Percentiles rank a stretch among this genome's conserved stretches.
Conservation (phyloP, 2,113 vertebrate species). For the Climacteris rufus region DNA sequence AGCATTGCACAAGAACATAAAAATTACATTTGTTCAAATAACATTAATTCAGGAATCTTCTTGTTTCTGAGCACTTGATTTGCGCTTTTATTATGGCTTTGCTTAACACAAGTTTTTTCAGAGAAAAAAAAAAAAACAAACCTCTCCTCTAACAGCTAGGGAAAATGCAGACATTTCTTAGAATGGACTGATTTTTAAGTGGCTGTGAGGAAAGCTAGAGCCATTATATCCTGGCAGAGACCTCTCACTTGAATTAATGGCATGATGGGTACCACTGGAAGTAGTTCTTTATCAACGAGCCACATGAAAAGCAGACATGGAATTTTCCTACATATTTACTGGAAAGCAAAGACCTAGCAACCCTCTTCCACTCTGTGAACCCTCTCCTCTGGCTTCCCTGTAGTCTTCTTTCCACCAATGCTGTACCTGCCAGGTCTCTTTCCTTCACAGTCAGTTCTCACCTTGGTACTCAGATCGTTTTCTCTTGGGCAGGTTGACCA, state of each 20-base stretch:
- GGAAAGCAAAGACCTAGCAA: background rate
- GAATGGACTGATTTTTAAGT: background rate
- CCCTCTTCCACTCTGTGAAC: background rate
- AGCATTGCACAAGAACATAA: background rate
- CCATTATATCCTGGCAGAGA: background rate
- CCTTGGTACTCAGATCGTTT: fast-evolving
- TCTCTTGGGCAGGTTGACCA: background rate
- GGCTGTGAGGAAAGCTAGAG: background rate
- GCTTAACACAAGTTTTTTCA: background rate
- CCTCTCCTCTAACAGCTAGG: background rate
- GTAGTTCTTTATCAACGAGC: background rate
- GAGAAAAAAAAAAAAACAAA: background rate
- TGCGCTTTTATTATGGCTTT: background rate
- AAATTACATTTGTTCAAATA: background rate
- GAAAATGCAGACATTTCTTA: background rate
- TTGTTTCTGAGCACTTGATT: background rate
- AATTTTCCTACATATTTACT: background rate
- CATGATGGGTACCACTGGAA: background rate
- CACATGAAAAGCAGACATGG: background rate
- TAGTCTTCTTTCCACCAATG: background rate
- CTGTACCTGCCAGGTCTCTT: background rate
- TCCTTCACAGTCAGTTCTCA: background rate
- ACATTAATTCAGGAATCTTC: background rate
- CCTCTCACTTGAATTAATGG: background rate
- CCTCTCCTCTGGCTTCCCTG: background rate